phyloP scores from a whole-genome alignment of 1,140 invertebrate species.

The Drosophila fuyamai region DNA sequence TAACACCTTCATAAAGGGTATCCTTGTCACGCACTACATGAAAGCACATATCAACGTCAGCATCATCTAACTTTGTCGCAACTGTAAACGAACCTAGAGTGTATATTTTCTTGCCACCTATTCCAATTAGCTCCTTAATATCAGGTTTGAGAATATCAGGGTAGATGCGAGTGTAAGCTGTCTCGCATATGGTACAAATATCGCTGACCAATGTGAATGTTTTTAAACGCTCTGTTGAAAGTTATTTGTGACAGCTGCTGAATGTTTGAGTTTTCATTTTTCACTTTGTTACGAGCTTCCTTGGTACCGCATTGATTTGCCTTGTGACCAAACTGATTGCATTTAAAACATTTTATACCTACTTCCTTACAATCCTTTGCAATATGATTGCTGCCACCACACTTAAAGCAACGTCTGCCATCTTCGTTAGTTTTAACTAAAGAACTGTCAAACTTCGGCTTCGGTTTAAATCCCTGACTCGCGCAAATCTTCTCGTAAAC shows the following conservation, averaged over 20 bases:
- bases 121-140: background rate
- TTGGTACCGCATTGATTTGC: slow-evolving; percentile 1
- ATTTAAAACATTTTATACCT: slow-evolving; percentile 2
- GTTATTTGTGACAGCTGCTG: background rate
- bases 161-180: background rate
- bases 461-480: background rate
- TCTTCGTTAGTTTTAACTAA: background rate
- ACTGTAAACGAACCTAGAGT: background rate
- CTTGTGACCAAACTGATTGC: background rate
- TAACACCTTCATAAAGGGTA: too few relatives aligned
- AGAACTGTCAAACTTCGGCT: background rate
- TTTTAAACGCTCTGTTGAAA: slow-evolving; percentile 1
- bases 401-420: slow-evolving; percentile 1
- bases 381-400: background rate
- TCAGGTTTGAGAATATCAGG: background rate
- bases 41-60: too few relatives aligned
- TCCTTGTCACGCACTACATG: too few relatives aligned
- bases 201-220: background rate
- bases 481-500: too few relatives aligned
- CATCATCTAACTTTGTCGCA: too few relatives aligned
- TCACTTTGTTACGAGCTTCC: background rate
- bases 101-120: background rate
- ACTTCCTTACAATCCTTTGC: slow-evolving; percentile 3
- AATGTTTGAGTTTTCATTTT: background rate
- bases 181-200: background rate